Percentiles rank a stretch among this genome's conserved stretches.
Conservation (phyloP, 1,140 invertebrate genomes). For the Meloidogyne chitwoodi region DNA sequence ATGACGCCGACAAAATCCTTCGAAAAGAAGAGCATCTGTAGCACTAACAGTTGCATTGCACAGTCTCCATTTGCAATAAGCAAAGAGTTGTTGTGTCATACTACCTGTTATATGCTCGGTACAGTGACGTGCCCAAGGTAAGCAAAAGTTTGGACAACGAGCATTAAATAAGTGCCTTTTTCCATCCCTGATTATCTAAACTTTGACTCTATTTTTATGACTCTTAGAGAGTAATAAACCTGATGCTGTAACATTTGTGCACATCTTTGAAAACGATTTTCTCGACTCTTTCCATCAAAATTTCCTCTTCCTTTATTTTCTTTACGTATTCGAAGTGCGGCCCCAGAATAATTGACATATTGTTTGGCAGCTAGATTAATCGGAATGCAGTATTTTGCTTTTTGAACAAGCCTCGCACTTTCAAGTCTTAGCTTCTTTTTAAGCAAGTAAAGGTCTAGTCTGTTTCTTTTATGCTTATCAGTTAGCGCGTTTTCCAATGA, state of each 20-base stretch:
- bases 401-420: constrained; percentile 27
- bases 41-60: constrained; percentile 30
- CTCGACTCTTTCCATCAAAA: not conserved
- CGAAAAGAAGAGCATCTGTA: constrained; percentile 28
- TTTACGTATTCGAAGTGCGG: constrained; percentile 31
- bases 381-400: constrained; percentile 35
- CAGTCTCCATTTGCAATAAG: constrained; percentile 22
- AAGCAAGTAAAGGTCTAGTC: constrained; percentile 41
- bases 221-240: not conserved
- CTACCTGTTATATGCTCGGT: constrained; percentile 37
- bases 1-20: constrained; percentile 33
- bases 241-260: not conserved
- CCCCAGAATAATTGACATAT: constrained; percentile 36
- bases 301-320: constrained; percentile 6
- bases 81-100: constrained; percentile 36
- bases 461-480: not conserved
- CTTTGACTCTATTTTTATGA: not conserved
- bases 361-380: constrained; percentile 35
- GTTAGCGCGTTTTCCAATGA: not conserved
- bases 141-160: constrained; percentile 32
- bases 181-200: not conserved
- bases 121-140: constrained; percentile 32
- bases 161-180: not conserved
- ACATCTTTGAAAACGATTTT: not conserved
- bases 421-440: constrained; percentile 37